These are phyloP conservation scores for Coleophora flavipennella DNA, from an alignment of 2,888 invertebrate species.

Conservation along the genomic window DNA sequence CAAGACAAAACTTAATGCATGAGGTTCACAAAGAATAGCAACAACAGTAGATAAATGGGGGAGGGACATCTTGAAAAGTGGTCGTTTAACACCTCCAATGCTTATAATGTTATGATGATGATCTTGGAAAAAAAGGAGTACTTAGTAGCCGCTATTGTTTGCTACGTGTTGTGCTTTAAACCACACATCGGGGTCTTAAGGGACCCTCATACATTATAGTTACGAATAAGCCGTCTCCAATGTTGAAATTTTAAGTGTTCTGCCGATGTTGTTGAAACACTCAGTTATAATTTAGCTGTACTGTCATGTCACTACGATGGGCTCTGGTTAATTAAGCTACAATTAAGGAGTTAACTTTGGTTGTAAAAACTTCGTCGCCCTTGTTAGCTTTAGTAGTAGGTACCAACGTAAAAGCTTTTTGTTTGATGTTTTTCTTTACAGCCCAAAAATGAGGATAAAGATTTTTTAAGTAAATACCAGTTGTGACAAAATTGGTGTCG, in stretches of 20 bases:
- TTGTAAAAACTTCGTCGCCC: background rate
- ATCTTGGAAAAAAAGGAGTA: too few species aligned
- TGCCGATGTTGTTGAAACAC: slow-evolving; percentile 25
- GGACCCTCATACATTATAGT: slow-evolving; percentile 46
- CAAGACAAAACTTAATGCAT: too few species aligned
- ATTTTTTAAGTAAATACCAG: background rate
- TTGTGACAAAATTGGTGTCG: too few species aligned
- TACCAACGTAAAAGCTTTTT: background rate
- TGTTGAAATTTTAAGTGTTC: slow-evolving; percentile 48
- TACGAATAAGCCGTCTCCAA: slow-evolving; percentile 36
- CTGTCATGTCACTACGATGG: slow-evolving; percentile 1
- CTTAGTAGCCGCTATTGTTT: too few species aligned
- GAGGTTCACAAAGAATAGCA: too few species aligned
- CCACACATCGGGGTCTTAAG: slow-evolving; percentile 19
- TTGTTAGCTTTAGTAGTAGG: background rate
- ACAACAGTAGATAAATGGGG: too few species aligned
- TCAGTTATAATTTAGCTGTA: slow-evolving; percentile 48
- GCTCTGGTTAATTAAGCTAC: background rate
- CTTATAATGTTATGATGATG: too few species aligned
- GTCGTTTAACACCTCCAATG: too few species aligned
- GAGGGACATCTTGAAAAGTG: too few species aligned
- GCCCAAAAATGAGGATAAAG: background rate
- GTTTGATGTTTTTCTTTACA: background rate
- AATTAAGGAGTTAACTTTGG: background rate
- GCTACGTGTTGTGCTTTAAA: too few species aligned